Base-by-base conservation (phyloP, 2,888 invertebrate species). In the Rotaria magnacalcarata region DNA sequence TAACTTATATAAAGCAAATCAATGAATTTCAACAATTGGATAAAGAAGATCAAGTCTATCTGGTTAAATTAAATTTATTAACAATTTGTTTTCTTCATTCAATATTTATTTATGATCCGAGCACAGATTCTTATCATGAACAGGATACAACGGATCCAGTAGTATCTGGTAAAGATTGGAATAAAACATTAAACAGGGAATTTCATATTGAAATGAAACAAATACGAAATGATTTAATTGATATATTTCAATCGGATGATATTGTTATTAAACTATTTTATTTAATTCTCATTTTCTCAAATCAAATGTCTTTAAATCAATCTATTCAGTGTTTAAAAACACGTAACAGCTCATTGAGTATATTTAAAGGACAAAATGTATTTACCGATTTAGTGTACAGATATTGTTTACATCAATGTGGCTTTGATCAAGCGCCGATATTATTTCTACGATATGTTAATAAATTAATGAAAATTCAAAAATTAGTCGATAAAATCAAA, bases 221-320 rank as follows among this genome's bases (percentile, higher is more conserved):
- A 27, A 6, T 67, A 67, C 67, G 67, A 34, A 67, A 67, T 67
- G 67, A 67, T 67, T 34, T 67, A 34, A 67, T 67, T 67, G 67
- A 67, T 34, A 67, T 67, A 67, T 67, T 67, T 27, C 67, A 67
- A 14, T 67, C 27, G 2, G 67, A 67, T 67, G 34, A 67, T 41
- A 67, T 67, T 27, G 19, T 67, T 41, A 34, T 67, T 0, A 67
- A 67, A 34, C 34, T 67, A 67, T 67, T 67, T 41, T 19, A 27
- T 27, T 34, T 34, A 7, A 67, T 67, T 19, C 4, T 34, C 0
- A 0, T 34, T 34, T 67, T 67, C 24, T 34, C 67, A 19, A 27
- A 34, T 67, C 67, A 34, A 67, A 67, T 67, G 0, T 34, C 67
- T 34, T 34, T 41, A 34, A 67, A 67, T 16, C 16, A 67, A 41